Percentiles rank a stretch among this genome's conserved stretches.
Conservation (phyloP, 2,113 vertebrate genomes). For the Smithornis capensis region DNA sequence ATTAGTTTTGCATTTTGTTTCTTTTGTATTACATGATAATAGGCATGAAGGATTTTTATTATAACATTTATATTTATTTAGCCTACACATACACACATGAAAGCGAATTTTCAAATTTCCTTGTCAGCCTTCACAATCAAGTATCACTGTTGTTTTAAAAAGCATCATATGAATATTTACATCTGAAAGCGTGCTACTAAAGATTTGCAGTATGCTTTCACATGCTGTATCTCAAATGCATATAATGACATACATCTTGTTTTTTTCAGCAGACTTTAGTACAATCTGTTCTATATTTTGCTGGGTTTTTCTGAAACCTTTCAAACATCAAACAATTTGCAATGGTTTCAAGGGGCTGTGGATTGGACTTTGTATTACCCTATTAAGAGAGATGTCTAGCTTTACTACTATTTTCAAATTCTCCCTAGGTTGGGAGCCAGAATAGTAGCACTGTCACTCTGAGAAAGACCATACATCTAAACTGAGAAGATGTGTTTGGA, state of each 20-base stretch:
- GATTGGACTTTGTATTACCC: not conserved
- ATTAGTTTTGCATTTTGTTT: not conserved
- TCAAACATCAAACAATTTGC: not conserved
- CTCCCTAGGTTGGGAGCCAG: not conserved
- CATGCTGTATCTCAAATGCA: not conserved
- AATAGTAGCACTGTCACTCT: not conserved
- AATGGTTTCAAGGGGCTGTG: not conserved
- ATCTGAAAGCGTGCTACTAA: not conserved
- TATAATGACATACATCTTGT: not conserved
- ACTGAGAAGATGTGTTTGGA: not conserved
- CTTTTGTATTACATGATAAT: not conserved
- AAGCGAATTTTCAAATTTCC: not conserved
- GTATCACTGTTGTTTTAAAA: not conserved
- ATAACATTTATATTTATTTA: constrained; percentile 1
- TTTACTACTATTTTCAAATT: not conserved
- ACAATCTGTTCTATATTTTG: not conserved
- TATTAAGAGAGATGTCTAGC: not conserved
- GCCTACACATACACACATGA: not conserved
- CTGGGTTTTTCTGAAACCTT: not conserved
- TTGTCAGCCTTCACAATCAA: not conserved
- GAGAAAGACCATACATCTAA: not conserved
- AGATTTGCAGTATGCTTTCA: not conserved
- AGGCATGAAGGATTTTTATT: not conserved
- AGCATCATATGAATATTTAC: not conserved
- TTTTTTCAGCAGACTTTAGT: not conserved